Evolutionary conservation across 1,140 invertebrate species (phyloP), one percentile per base, ranked within the genome.

Genomic region (Coptotermes formosanus): DNA sequence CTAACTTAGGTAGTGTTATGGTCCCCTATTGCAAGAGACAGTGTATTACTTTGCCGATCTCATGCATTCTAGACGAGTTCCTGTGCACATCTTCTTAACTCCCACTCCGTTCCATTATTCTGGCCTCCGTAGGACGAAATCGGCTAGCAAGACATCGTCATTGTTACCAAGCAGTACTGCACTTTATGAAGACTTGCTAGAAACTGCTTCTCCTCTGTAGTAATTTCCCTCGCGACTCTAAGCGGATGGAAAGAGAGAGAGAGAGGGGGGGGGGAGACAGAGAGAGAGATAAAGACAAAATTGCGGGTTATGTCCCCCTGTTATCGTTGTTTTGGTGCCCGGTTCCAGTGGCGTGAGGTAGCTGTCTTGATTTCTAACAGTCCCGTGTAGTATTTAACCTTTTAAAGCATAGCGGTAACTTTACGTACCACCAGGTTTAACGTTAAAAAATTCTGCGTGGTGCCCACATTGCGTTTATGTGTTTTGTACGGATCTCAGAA

Each of bases 161-260:
- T 30, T 30, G 11, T 75, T 6, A 75, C 64, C 25, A 12, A 75
- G 1, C 64, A 30, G 64, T 14, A 75, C 64, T 3, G 43, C 75
- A 32, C 69, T 86, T 86, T 86, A 86, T 86, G 85, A 86, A 86
- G 85, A 86, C 85, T 55, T 55, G 64, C 8, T 14, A 30, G 3
- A 75, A 75, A 75, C 64, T 75, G 64, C 64, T 75, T 8, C 64
- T 25, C 64, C 30, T n/a, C 82, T 55, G 75, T 30, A 32, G 85
- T 86, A 86, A 86, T 86, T 86, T 86, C 85, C 85, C 85, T 55
- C 43, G 85, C 64, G 85, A 45, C 55, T 82, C 38, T 45, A 45
- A 75, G 64, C 9, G 64, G 64, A 75, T n/a, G 8, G 64, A 30
- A 75, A 75, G n/a, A 7, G 8, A 2, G 64, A 3, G 6, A 3